Conservation (phyloP, 2,113 vertebrate genomes). For the Limanda limanda region DNA sequence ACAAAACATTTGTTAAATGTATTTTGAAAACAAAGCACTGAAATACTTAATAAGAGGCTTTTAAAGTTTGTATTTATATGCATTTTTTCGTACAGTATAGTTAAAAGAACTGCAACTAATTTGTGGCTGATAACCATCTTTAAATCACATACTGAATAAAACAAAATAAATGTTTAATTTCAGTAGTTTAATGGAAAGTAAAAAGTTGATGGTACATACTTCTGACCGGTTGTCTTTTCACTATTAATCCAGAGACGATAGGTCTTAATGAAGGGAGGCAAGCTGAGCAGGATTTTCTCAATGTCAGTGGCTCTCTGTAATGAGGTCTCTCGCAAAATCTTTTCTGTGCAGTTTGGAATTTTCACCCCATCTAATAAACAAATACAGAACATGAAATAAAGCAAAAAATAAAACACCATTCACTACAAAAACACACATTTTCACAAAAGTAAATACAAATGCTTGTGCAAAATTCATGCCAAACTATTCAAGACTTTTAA, state of each 20-base stretch:
- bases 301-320: constrained; percentile 56
- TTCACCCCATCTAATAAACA: constrained; percentile 58
- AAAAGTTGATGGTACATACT: constrained; percentile 43
- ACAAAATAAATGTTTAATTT: neutral
- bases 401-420: too few relatives aligned
- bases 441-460: neutral
- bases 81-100: too few relatives aligned
- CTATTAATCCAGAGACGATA: constrained; percentile 52
- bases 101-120: too few relatives aligned
- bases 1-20: too few relatives aligned
- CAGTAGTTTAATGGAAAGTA: neutral
- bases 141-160: too few relatives aligned
- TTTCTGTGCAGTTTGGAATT: constrained; percentile 68
- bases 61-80: too few relatives aligned
- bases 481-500: neutral
- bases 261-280: constrained; percentile 47
- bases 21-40: too few relatives aligned
- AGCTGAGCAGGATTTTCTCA: constrained; percentile 71
- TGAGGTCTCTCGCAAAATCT: constrained; percentile 41
- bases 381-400: neutral
- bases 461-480: neutral
- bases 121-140: too few relatives aligned
- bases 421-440: neutral
- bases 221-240: constrained; percentile 12
- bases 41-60: too few relatives aligned